Evolutionary conservation across 2,113 vertebrate genomes (phyloP), one percentile per base, ranked within the genome.

Genomic region (Callithrix jacchus): DNA sequence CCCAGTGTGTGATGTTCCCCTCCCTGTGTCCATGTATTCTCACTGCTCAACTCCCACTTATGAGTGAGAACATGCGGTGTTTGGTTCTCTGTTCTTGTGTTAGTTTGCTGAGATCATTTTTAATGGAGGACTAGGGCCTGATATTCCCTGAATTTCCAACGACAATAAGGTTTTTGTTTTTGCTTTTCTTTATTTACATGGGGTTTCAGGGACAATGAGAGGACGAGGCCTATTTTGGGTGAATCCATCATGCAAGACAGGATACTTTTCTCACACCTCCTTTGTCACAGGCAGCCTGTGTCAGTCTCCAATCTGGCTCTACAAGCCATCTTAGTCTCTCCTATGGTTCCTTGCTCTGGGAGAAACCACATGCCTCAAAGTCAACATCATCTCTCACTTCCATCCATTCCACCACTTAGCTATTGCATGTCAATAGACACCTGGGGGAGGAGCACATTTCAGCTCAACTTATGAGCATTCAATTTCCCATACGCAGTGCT

Each of bases 161-260:
- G 32, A 45, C 70, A 77, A 70, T 58, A 27, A 4, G 25, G 68
- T 66, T 49, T 49, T 76, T 30, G 21, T 25, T 74, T 47, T 61
- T 49, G 2, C 30, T 20, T 32, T 40, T 12, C 10, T 21, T n/a
- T 25, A n/a, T 40, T 47, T 11, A 47, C 14, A 4, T 30, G 27
- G 27, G 30, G 17, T 20, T 66, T 81, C 14, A 21, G 17, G 27
- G 7, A 35, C 35, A 84, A 12, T 8, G 4, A 47, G 30, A 30
- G n/a, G 30, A 70, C 3, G 40, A 87, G 25, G 4, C 16, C 40
- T 16, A 1, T 23, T 30, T 12, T 80, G 12, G 18, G 6, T 0
- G 49, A 52, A 42, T 1, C 13, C n/a, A 2, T 8, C 21, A 2
- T 2, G 25, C 16, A 30, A 42, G 27, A 9, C 47, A 5, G 0